Conservation (phyloP, 2,113 vertebrate genomes). For the Echinops telfairi region DNA sequence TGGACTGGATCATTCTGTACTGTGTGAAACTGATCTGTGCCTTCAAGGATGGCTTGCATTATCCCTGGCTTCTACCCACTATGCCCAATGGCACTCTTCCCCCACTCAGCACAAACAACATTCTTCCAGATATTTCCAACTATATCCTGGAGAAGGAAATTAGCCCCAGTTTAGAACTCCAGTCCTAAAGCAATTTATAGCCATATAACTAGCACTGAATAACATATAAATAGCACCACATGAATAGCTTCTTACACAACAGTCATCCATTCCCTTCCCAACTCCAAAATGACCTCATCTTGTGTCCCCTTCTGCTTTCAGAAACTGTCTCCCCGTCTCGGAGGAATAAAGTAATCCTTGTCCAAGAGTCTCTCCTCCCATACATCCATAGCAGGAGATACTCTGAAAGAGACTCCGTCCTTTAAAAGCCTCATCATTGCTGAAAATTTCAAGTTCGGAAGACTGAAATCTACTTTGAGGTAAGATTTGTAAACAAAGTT, state of each 20-base stretch:
- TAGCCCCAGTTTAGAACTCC: background rate
- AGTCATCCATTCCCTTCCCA: background rate
- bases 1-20: background rate
- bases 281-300: background rate
- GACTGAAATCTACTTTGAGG: background rate
- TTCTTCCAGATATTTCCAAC: background rate
- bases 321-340: background rate
- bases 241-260: background rate
- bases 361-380: background rate
- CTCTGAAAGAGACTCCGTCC: background rate
- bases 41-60: background rate
- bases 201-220: background rate
- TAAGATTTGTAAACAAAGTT: background rate
- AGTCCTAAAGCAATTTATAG: background rate
- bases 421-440: constrained; percentile 9
- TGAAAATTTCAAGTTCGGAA: constrained; percentile 56
- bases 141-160: background rate
- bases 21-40: background rate
- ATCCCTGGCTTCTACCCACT: background rate
- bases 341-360: background rate
- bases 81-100: background rate
- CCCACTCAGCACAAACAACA: background rate
- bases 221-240: background rate
- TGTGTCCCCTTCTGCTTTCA: background rate
- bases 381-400: background rate